Evolutionary conservation across 37 sponge, comb jelly and placozoan genomes (phyloP).

Genomic region (Spongilla lacustris): DNA sequence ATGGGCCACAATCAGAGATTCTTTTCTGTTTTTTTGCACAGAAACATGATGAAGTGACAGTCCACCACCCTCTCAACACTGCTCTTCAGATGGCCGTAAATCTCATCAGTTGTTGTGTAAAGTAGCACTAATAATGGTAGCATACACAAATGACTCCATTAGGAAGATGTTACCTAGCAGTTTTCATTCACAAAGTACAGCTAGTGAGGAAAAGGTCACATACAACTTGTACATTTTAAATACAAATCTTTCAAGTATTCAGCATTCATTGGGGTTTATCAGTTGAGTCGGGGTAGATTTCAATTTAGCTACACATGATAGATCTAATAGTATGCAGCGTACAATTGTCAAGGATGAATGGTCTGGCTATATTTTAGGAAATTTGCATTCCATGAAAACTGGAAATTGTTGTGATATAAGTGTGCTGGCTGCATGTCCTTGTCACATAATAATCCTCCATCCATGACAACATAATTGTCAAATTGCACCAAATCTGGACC

Average conservation of each 20-base stretch:
- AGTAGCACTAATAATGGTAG: background rate
- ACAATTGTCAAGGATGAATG: background rate
- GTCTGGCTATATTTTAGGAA: slow-evolving; percentile 13
- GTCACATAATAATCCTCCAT: background rate
- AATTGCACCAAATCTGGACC: background rate
- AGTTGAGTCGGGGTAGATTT: too few relatives aligned
- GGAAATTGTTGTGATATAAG: slow-evolving; percentile 13
- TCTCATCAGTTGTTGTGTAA: background rate
- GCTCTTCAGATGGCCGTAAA: background rate
- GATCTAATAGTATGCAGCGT: background rate
- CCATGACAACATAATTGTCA: background rate
- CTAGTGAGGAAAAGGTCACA: background rate
- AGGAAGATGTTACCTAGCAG: background rate
- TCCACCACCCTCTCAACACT: background rate
- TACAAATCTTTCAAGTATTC: background rate
- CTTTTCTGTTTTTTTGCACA: slow-evolving; percentile 20
- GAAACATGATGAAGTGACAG: background rate
- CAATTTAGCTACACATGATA: too few relatives aligned
- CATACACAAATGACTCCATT: background rate
- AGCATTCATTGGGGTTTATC: background rate
- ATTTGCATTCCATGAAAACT: slow-evolving; percentile 8
- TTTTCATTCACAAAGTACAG: background rate
- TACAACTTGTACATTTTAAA: background rate
- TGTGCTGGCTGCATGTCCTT: slow-evolving; percentile 10
- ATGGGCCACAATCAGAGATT: slow-evolving; percentile 15